Evolutionary conservation across 1,140 invertebrate species (phyloP), one percentile per base, ranked within the genome.

Genomic region (Parapsyche elsis): DNA sequence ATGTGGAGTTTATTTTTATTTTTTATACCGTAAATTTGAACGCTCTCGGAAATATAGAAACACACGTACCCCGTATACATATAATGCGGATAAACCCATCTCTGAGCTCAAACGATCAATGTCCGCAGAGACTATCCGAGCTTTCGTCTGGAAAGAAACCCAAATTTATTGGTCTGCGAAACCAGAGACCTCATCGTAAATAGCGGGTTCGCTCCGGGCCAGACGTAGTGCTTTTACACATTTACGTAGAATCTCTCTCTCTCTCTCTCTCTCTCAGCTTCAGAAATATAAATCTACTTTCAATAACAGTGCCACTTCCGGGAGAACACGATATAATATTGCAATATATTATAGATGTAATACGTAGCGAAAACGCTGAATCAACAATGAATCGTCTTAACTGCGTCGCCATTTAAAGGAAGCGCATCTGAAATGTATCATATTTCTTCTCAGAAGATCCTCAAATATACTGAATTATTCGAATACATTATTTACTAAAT

Each of bases 101-200:
- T 53, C 49, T 12, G 30, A 16, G 49, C 26, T 26, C 26, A 26
- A 38, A 45, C 44, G 26, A n/a, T 24, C 26, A 44, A 16, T 57
- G 26, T 38, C 64, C 59, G 77, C 30, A 67, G 46, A 67, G 75
- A 30, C n/a, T 53, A 45, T 61, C 80, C 16, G 24, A 21, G 71
- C 81, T 82, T 73, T 80, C 78, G 71, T 61, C 78, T 73, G 78
- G 73, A 80, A 82, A 78, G 79, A 80, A 57, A 74, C 70, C 67
- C 45, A 74, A 82, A 82, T 82, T 82, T 82, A 82, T 82, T 78
- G 76, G 81, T 82, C 79, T 82, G 79, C 71, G 81, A 80, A 80
- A 82, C 81, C 81, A 82, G 78, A 80, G 67, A 82, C 67, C 67
- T 74, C 16, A 4, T 80, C 81, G 79, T 82, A 82, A 82, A 82